Percentiles rank a stretch among this genome's conserved stretches.
Conservation (phyloP, 2,888 invertebrate genomes). For the Troilus luridus region DNA sequence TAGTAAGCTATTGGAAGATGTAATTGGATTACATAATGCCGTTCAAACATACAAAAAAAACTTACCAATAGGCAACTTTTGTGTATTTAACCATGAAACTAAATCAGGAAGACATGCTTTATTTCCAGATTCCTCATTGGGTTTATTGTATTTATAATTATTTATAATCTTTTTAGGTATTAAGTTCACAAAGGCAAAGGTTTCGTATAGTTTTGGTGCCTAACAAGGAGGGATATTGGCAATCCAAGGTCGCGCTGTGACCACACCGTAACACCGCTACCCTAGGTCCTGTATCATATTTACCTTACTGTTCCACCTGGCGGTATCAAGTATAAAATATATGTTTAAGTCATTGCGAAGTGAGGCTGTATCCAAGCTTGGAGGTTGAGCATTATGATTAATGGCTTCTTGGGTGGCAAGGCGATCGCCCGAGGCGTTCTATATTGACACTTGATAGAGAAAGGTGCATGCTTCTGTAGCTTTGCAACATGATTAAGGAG, state of each 20-base stretch:
- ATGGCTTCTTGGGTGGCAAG: constrained; percentile 14
- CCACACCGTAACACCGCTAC: not conserved
- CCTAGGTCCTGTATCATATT: not conserved
- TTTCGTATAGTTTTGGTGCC: not conserved
- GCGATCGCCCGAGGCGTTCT: not conserved
- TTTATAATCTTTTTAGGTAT: too few species aligned
- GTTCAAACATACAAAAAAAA: too few species aligned
- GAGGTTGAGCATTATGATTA: not conserved
- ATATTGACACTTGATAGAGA: not conserved
- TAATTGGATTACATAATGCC: too few species aligned
- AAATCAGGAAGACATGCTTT: too few species aligned
- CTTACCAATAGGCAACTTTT: too few species aligned
- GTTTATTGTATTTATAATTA: too few species aligned
- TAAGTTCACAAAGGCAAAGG: too few species aligned
- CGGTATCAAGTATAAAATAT: not conserved
- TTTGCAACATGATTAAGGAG: not conserved
- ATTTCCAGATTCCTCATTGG: too few species aligned
- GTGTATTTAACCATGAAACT: too few species aligned
- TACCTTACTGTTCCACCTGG: not conserved
- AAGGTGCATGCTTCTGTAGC: not conserved
- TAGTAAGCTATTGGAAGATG: too few species aligned
- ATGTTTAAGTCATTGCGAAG: not conserved
- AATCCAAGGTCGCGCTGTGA: not conserved
- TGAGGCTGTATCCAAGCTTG: not conserved
- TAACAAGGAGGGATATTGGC: not conserved